These are phyloP conservation scores for Oryzias melastigma DNA, from an alignment of 2,113 vertebrate species.

Conservation along the genomic window DNA sequence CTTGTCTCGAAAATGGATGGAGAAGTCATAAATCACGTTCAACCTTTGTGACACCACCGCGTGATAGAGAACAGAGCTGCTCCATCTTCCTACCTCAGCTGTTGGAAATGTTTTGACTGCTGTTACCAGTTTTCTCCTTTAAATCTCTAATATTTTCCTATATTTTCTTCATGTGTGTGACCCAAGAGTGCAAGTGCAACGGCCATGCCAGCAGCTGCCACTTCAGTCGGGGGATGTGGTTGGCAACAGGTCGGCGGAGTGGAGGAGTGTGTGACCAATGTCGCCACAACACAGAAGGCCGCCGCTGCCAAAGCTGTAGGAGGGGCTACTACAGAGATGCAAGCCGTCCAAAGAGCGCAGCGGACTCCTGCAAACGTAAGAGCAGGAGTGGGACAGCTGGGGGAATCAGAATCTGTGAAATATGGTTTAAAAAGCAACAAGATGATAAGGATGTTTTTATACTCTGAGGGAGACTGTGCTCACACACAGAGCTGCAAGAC, in stretches of 20 bases:
- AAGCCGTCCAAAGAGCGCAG: constrained; percentile 79
- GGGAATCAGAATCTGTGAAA: too few species aligned
- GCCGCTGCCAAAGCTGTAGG: constrained; percentile 87
- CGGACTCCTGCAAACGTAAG: constrained; percentile 89
- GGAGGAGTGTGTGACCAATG: constrained; percentile 88
- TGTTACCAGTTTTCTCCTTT: background rate
- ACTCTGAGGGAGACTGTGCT: too few species aligned
- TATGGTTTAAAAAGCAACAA: too few species aligned
- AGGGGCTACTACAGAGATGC: constrained; percentile 88
- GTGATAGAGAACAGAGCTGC: constrained; percentile 18
- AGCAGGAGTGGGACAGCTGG: background rate
- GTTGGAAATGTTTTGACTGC: constrained; percentile 1
- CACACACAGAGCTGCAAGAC: too few species aligned
- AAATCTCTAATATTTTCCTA: constrained; percentile 5
- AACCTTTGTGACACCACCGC: constrained; percentile 15
- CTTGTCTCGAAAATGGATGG: constrained; percentile 31
- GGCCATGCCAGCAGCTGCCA: constrained; percentile 87
- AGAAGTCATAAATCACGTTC: constrained; percentile 36
- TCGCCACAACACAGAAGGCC: constrained; percentile 88
- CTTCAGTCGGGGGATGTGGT: constrained; percentile 84
- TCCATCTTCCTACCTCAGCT: background rate
- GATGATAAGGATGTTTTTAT: too few species aligned
- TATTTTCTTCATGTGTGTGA: constrained; percentile 3
- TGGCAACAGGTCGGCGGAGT: constrained; percentile 81
- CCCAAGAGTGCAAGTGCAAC: constrained; percentile 90